Evolutionary conservation across 1,140 invertebrate species (phyloP).

Genomic region (Panagrolaimus sp.): DNA sequence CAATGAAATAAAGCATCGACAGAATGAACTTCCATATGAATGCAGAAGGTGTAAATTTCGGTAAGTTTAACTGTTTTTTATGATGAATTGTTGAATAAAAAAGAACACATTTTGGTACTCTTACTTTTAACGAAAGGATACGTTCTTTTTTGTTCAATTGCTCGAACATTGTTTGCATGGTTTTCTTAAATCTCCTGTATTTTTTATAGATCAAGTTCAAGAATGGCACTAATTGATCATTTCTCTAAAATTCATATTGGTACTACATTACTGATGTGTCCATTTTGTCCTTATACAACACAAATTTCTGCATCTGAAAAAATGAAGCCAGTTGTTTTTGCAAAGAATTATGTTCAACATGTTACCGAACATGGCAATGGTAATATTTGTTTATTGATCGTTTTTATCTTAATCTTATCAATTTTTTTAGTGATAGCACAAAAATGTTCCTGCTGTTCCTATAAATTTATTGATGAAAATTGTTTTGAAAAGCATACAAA

Average conservation of each 20-base stretch:
- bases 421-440: background rate
- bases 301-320: slow-evolving; percentile 20
- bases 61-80: background rate
- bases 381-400: slow-evolving; percentile 15
- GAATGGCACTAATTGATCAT: slow-evolving; percentile 19
- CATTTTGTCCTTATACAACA: slow-evolving; percentile 18
- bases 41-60: slow-evolving; percentile 23
- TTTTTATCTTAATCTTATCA: background rate
- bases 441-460: slow-evolving; percentile 14
- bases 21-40: background rate
- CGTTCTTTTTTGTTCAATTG: background rate
- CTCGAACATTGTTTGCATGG: too few species aligned
- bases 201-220: slow-evolving; percentile 14
- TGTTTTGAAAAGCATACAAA: background rate
- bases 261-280: slow-evolving; percentile 20
- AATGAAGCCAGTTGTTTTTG: slow-evolving; percentile 9
- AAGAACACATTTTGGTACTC: background rate
- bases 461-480: background rate
- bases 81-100: background rate
- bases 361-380: slow-evolving; percentile 24
- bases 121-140: slow-evolving; percentile 4
- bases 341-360: slow-evolving; percentile 27
- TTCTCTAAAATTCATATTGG: slow-evolving; percentile 20
- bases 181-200: too few species aligned
- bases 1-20: background rate